Evolutionary conservation across 2,888 invertebrate species (phyloP).

Genomic region (Zootermopsis nevadensis): DNA sequence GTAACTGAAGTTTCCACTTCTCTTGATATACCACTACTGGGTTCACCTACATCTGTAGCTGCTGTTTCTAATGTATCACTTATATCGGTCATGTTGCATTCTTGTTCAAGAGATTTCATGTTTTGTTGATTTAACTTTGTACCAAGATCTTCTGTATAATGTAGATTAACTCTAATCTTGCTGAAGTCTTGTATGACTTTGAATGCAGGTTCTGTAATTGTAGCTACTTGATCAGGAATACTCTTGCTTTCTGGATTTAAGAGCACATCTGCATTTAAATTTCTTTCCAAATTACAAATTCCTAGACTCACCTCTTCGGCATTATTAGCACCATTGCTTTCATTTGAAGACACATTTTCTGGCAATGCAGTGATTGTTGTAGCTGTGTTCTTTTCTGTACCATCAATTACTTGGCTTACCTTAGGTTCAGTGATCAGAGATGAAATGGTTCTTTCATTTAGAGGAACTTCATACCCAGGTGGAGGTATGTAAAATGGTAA

Average conservation of each 20-base stretch:
- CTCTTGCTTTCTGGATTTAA: too few relatives aligned
- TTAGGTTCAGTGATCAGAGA: background rate
- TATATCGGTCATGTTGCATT: background rate
- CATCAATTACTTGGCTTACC: background rate
- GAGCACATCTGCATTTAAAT: too few relatives aligned
- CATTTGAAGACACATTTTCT: background rate
- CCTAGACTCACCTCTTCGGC: background rate
- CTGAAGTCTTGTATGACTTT: constrained; percentile 82
- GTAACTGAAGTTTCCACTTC: constrained; percentile 50
- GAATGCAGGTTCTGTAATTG: constrained; percentile 58
- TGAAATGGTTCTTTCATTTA: constrained; percentile 59
- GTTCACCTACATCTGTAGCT: background rate
- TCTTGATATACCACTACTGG: constrained; percentile 63
- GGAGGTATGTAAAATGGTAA: constrained; percentile 94
- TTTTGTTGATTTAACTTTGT: background rate
- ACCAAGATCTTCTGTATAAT: constrained; percentile 63
- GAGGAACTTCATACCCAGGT: constrained; percentile 80
- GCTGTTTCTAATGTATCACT: background rate
- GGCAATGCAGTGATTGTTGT: constrained; percentile 15
- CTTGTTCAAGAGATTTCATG: background rate
- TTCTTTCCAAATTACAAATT: too few relatives aligned
- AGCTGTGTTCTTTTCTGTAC: background rate
- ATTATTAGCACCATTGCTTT: background rate
- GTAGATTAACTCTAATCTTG: constrained; percentile 80
- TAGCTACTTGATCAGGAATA: too few relatives aligned